Evolutionary conservation across 1,140 invertebrate genomes (phyloP).

Genomic region (Campoletis sonorensis): DNA sequence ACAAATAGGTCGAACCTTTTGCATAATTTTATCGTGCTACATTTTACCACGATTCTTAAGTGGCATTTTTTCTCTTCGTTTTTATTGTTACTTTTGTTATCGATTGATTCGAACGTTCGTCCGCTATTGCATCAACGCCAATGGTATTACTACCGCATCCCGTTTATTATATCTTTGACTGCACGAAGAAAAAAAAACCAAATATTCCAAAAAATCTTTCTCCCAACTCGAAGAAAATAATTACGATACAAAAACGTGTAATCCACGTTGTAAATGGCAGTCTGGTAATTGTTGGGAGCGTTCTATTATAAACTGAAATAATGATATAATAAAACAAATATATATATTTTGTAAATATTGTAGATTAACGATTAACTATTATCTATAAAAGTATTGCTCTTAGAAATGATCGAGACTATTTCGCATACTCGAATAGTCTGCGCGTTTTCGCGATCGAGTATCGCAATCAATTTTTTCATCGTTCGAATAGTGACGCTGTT

Average conservation of each 20-base stretch:
- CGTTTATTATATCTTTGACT: background rate
- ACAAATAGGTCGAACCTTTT: too few species aligned
- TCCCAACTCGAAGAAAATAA: background rate
- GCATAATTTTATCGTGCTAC: too few species aligned
- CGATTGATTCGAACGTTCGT: background rate
- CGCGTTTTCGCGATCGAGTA: too few species aligned
- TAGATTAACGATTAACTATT: conserved; percentile 62
- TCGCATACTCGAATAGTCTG: background rate
- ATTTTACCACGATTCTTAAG: too few species aligned
- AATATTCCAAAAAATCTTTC: background rate
- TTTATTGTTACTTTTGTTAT: conserved; percentile 35
- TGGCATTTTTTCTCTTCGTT: conserved; percentile 34
- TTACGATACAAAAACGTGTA: background rate
- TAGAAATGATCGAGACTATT: background rate
- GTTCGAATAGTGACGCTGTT: too few species aligned
- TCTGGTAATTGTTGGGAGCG: conserved; percentile 4
- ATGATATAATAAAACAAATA: conserved; percentile 17
- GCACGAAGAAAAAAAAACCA: background rate
- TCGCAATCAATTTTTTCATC: too few species aligned
- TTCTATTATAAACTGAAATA: conserved; percentile 10
- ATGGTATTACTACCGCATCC: background rate
- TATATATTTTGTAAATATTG: conserved; percentile 64
- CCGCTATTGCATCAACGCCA: background rate
- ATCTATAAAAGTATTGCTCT: conserved; percentile 49
- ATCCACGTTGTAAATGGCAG: background rate